Base-by-base conservation (phyloP, 2,888 invertebrate species). In the Entomobrya multifasciata region DNA sequence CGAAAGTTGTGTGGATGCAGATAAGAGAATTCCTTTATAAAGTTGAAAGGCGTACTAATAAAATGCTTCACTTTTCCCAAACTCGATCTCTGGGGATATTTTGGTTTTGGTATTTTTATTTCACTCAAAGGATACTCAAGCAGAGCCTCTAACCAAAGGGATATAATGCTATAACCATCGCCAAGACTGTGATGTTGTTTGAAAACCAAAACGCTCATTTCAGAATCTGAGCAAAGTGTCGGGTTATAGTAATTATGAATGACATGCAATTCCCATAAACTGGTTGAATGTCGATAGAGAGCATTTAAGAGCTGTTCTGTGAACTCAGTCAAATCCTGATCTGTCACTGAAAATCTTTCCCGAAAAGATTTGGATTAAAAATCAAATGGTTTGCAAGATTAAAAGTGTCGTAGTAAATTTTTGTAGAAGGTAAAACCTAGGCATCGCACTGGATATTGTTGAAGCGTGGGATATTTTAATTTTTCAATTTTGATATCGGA, bases 381-480 rank as follows among this genome's bases (percentile, higher is more conserved):
- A 20, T n/a, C n/a, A 81, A 22, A 55, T 81, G 81, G 13, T 81
- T 47, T 11, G 36, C 17, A 20, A 81, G 41, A 25, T 70, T 44
- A 27, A 82, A 82, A 1, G 25, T 52, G 27, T 74, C 74, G 1
- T 0, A 15, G n/a, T 0, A 52, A 20, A 27, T 78, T 41, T 44
- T 60, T 78, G 78, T 78, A 78, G 44, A 78, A 78, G 3, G 60
- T 60, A 22, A 82, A 82, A 0, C 82, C 82, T 22, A 57, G 6
- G 72, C 82, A 82, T 25, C n/a, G 2, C 13, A 27, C n/a, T 25
- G 55, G 47, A 47, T 60, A 82, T 17, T 82, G 82, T 27, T 74
- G 72, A n/a, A 82, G 47, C 17, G 72, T 55, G 10, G 57, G 27
- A 17, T 60, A 82, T 27, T 44, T 47, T 20, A 60, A 44, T 0